Evolutionary conservation across 2,113 vertebrate species (phyloP).

Genomic region (Centropus unirufus): DNA sequence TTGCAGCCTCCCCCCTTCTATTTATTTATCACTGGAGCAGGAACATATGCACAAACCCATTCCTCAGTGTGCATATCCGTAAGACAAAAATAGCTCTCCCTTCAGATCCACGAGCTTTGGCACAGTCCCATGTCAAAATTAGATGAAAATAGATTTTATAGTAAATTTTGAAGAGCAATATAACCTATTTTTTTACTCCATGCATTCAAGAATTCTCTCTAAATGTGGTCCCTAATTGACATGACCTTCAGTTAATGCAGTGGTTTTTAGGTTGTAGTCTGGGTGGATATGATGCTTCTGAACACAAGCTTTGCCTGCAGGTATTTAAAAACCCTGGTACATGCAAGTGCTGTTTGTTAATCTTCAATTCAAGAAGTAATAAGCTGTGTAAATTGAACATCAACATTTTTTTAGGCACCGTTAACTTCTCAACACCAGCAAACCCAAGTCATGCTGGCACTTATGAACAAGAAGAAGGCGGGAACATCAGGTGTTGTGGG

Average conservation of each 20-base stretch:
- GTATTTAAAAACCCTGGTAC: background rate
- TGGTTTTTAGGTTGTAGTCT: background rate
- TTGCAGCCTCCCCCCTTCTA: background rate
- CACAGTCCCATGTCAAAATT: background rate
- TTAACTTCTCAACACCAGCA: background rate
- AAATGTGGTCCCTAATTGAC: background rate
- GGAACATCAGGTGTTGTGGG: background rate
- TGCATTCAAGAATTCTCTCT: background rate
- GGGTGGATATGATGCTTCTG: background rate
- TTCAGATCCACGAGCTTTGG: background rate
- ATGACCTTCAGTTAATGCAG: background rate
- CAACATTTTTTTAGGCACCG: background rate
- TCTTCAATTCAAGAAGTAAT: background rate
- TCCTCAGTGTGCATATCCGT: accelerated
- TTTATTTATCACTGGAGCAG: background rate
- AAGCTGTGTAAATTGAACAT: constrained; percentile 3
- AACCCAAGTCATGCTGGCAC: background rate
- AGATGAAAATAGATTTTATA: constrained; percentile 9
- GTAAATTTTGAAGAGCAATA: constrained; percentile 7
- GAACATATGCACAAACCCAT: background rate
- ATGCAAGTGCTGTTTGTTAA: background rate
- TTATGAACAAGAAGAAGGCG: background rate
- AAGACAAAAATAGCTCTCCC: constrained; percentile 5
- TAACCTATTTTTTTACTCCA: background rate
- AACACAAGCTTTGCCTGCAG: background rate